Evolutionary conservation across 2,113 vertebrate species (phyloP), one percentile per base, ranked within the genome.

Genomic region (Periophthalmus modestus): DNA sequence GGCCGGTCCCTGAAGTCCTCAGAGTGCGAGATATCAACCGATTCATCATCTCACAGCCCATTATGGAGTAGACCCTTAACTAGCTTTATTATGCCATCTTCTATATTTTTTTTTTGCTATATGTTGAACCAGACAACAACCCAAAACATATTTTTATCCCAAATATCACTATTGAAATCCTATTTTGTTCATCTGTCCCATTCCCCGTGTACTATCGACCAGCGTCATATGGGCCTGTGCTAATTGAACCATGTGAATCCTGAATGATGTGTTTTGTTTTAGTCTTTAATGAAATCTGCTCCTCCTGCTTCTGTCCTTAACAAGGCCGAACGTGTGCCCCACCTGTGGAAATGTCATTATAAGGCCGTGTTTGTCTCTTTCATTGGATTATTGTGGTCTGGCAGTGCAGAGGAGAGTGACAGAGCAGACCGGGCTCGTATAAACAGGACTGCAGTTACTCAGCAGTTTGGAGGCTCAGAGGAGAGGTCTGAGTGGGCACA

Each of bases 321-420:
- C 79, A 46, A 83, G 70, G 81, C 73, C 70, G 69, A 77, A 59
- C 57, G 81, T 72, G 79, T 70, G 73, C 74, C 16, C 77, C 58
- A 79, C 81, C 84, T 86, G 75, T 65, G 68, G 67, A 79, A 55
- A 83, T 83, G 69, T 7, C 50, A 81, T 86, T 77, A 61, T 28
- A 63, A 66, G 63, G 24, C 58, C 74, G 58, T 55, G 19, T 5
- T 21, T 5, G 33, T 55, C 39, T 62, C 62, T 81, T 79, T 69
- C 66, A 18, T 57, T 71, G 47, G 75, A 70, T 81, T 77, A 72
- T 48, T 52, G 4, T 55, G 66, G 70, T 34, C 54, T 79, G 58
- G 68, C 14, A 23, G 19, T 7, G 58, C 34, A 69, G 18, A 6
- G 71, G 72, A 50, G 73, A 76, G 77, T 61, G 18, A 66, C 28